These are phyloP conservation scores for Hypothenemus hampei DNA, from an alignment of 1,140 invertebrate genomes.

Conservation along the genomic window DNA sequence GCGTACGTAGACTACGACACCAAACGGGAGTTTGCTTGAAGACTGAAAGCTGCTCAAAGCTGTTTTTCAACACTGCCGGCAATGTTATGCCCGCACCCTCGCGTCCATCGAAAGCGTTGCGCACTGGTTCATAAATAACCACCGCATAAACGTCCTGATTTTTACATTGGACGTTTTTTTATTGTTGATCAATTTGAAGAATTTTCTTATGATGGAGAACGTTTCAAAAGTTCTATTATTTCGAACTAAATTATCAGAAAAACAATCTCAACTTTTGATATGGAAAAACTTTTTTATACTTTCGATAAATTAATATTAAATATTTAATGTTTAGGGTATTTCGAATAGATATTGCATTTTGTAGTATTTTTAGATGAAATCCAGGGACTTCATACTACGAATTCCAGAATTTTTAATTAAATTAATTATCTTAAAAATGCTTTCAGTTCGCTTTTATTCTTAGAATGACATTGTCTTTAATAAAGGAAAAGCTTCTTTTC, in stretches of 20 bases:
- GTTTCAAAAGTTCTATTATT: background rate
- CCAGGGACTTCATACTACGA: too few species aligned
- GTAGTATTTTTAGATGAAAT: background rate
- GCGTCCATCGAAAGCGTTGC: conserved; percentile 35
- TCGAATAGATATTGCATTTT: background rate
- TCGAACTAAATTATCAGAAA: background rate
- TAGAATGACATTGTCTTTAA: too few species aligned
- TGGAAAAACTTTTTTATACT: background rate
- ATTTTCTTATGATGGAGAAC: background rate
- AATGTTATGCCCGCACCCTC: conserved; percentile 30
- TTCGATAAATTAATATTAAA: background rate
- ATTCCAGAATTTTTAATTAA: too few species aligned
- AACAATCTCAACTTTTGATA: background rate
- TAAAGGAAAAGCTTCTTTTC: too few species aligned
- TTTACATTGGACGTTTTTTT: conserved; percentile 36
- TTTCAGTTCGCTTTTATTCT: too few species aligned
- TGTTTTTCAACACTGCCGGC: conserved; percentile 23
- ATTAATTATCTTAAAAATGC: too few species aligned
- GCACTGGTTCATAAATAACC: conserved; percentile 45
- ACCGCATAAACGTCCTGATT: conserved; percentile 45
- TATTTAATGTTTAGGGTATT: too few species aligned
- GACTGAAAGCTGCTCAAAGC: conserved; percentile 16
- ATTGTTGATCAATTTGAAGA: conserved; percentile 3
- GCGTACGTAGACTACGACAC: conserved; percentile 4
- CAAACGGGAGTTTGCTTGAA: conserved; percentile 3